Percentiles rank a stretch among this genome's conserved stretches.
Evolutionary conservation across 1,140 invertebrate species (phyloP).

Genomic region (Zaprionus kolodkinae): DNA sequence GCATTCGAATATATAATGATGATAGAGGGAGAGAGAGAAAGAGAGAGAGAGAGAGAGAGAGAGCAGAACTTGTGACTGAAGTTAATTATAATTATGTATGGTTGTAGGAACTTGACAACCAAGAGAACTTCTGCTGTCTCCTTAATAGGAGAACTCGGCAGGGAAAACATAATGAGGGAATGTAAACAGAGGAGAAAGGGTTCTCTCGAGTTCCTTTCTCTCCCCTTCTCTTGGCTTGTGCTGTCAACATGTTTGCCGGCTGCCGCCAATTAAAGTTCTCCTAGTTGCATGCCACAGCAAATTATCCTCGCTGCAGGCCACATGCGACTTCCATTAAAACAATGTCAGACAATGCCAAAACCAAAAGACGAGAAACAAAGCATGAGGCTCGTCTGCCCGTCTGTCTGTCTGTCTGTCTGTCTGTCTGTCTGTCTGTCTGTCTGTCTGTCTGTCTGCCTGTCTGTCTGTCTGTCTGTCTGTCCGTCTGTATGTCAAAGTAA

Average conservation of each 20-base stretch:
- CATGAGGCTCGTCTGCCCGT: slow-evolving; percentile 19
- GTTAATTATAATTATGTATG: neutral
- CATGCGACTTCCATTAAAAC: slow-evolving; percentile 32
- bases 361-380: slow-evolving; percentile 14
- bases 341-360: slow-evolving; percentile 28
- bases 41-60: neutral
- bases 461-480: neutral
- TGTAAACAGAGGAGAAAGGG: neutral
- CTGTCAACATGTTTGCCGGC: slow-evolving; percentile 34
- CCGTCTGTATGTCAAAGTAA: slow-evolving; percentile 31
- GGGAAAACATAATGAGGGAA: neutral
- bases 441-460: neutral
- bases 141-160: neutral
- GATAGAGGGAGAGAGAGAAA: too few species aligned
- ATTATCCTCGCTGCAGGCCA: slow-evolving; percentile 61
- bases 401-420: neutral
- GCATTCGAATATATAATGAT: too few species aligned
- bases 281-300: slow-evolving; percentile 70
- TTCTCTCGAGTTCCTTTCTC: neutral
- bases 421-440: neutral
- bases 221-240: neutral
- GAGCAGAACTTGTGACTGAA: neutral
- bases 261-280: slow-evolving; percentile 73
- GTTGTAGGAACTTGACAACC: neutral
- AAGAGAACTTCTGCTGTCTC: neutral